Conservation (phyloP, 2,888 invertebrate genomes). For the Pandemis corylana region DNA sequence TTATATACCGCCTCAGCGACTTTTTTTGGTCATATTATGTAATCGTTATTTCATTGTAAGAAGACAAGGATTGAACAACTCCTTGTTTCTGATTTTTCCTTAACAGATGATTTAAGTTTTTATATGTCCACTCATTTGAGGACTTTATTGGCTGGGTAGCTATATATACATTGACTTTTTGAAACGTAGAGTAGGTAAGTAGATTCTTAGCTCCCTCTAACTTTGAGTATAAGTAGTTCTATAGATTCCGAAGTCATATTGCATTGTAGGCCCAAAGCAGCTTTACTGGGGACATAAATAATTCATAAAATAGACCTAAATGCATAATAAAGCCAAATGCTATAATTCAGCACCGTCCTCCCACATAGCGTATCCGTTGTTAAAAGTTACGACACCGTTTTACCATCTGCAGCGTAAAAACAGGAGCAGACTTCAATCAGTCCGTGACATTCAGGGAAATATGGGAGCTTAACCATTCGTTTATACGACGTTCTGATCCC, state of each 20-base stretch:
- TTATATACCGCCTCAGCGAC: not conserved
- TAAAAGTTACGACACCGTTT: slow-evolving; percentile 40
- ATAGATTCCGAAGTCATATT: slow-evolving; percentile 22
- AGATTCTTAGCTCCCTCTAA: not conserved
- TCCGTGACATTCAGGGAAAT: slow-evolving; percentile 1
- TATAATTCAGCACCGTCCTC: slow-evolving; percentile 64
- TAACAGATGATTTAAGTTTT: too few relatives aligned
- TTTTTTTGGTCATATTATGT: not conserved
- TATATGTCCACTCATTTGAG: too few relatives aligned
- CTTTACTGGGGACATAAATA: slow-evolving; percentile 58
- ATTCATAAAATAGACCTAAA: slow-evolving; percentile 70
- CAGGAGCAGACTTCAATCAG: slow-evolving; percentile 33
- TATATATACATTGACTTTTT: too few relatives aligned
- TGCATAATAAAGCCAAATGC: slow-evolving; percentile 70
- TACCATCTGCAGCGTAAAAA: slow-evolving; percentile 38
- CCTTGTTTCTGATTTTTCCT: too few relatives aligned
- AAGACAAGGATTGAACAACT: not conserved
- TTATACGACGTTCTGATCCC: slow-evolving; percentile 4
- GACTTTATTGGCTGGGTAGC: too few relatives aligned
- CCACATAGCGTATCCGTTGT: slow-evolving; percentile 51
- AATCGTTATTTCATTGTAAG: not conserved
- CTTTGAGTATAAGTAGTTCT: not conserved
- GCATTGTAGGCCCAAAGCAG: slow-evolving; percentile 26
- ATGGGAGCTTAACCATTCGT: slow-evolving; percentile 4
- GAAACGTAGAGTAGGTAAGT: too few relatives aligned